Evolutionary conservation across 2,888 invertebrate genomes (phyloP).

Genomic region (Allygus modestus): DNA sequence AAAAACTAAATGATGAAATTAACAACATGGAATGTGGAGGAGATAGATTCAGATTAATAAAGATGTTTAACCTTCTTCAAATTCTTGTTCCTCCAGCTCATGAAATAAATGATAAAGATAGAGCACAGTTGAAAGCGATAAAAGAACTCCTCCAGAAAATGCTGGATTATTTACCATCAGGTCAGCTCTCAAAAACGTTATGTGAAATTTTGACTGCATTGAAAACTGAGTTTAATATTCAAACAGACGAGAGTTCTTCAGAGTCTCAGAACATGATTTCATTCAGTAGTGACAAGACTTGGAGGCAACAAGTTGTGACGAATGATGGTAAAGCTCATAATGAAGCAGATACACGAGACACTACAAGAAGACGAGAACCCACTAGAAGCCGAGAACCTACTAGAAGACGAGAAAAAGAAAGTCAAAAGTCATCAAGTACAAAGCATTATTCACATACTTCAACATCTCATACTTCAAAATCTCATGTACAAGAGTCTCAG

Average conservation of each 20-base stretch:
- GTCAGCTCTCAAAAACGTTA: not conserved
- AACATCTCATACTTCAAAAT: not conserved
- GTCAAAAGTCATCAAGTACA: not conserved
- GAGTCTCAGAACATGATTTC: not conserved
- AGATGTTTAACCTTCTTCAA: not conserved
- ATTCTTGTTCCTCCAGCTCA: not conserved
- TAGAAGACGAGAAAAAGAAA: not conserved
- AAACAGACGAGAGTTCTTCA: not conserved
- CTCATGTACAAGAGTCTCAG: not conserved
- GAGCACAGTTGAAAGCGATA: not conserved
- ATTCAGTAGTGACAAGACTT: not conserved
- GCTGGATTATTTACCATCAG: not conserved
- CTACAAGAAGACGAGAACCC: not conserved
- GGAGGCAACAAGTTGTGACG: not conserved
- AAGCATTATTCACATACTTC: not conserved
- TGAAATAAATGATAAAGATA: not conserved
- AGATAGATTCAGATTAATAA: not conserved
- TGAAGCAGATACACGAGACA: not conserved
- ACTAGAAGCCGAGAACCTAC: not conserved
- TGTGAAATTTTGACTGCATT: not conserved
- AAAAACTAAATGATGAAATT: not conserved
- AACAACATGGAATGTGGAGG: not conserved
- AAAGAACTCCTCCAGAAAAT: not conserved
- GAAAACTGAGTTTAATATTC: slow-evolving; percentile 11
- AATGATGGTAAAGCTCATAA: not conserved